These are phyloP conservation scores for Agrotis exclamationis DNA, from an alignment of 2,888 invertebrate species.

Conservation along the genomic window DNA sequence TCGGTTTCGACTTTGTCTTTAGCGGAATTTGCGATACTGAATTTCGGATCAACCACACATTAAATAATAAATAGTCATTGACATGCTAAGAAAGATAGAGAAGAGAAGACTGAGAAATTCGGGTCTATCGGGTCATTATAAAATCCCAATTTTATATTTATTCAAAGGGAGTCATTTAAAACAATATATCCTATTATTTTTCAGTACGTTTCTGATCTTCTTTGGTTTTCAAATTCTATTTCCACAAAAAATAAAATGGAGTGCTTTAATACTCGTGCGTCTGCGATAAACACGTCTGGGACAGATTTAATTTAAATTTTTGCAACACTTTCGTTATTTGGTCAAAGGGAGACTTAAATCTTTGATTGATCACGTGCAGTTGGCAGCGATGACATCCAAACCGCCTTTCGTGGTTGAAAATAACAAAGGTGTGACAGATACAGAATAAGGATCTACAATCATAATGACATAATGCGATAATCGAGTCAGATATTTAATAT, in stretches of 20 bases:
- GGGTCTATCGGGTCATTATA: no score
- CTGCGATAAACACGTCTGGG: slow-evolving; percentile 78
- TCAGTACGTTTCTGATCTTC: not conserved
- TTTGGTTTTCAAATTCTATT: not conserved
- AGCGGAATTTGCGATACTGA: no score
- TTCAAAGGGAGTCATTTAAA: no score
- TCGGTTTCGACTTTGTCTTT: no score
- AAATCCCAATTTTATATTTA: not conserved
- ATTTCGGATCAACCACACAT: no score
- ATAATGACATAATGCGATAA: no score
- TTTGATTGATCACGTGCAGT: slow-evolving; percentile 79
- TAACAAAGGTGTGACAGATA: not conserved
- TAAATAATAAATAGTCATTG: no score
- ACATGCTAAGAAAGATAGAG: no score
- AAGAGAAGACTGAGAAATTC: no score
- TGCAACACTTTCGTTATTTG: slow-evolving; percentile 73
- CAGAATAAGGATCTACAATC: not conserved
- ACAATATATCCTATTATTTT: no score
- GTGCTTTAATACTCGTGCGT: slow-evolving; percentile 74
- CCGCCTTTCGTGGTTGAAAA: slow-evolving; percentile 19
- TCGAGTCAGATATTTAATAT: no score
- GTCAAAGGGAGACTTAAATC: slow-evolving; percentile 76
- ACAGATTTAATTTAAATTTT: slow-evolving; percentile 79
- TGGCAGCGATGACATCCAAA: slow-evolving; percentile 56
- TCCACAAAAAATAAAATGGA: slow-evolving; percentile 35